Evolutionary conservation across 1,140 invertebrate species (phyloP).

Genomic region (Zophobas morio): DNA sequence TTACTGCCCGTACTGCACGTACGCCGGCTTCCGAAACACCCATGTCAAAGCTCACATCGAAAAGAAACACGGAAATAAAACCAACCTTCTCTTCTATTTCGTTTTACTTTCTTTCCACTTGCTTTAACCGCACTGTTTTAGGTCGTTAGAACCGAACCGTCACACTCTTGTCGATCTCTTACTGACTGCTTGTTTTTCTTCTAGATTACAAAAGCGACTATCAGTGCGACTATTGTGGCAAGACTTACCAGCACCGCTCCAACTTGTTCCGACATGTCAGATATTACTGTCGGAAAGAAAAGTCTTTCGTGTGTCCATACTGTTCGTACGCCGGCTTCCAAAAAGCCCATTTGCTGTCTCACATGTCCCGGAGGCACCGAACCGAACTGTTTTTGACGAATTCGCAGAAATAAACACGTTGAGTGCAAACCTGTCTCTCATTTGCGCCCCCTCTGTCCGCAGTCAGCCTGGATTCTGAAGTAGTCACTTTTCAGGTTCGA

Average conservation of each 20-base stretch:
- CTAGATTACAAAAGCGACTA: conserved; percentile 32
- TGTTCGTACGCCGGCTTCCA: conserved; percentile 69
- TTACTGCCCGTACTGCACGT: conserved; percentile 53
- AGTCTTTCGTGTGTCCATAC: conserved; percentile 72
- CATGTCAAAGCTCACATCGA: conserved; percentile 52
- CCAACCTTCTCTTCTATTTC: background rate
- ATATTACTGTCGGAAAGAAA: conserved; percentile 74
- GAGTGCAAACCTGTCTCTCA: background rate
- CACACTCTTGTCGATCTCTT: background rate
- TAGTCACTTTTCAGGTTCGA: conserved; percentile 3
- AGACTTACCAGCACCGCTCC: conserved; percentile 63
- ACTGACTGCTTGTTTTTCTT: conserved; percentile 34
- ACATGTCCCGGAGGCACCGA: conserved; percentile 61
- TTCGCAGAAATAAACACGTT: background rate
- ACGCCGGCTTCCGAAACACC: conserved; percentile 56
- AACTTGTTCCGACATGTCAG: conserved; percentile 67
- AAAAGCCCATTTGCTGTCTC: conserved; percentile 67
- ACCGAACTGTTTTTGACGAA: conserved; percentile 24
- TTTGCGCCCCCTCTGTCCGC: background rate
- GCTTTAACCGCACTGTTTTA: background rate
- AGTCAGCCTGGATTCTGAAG: conserved; percentile 6
- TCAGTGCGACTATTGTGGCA: conserved; percentile 57
- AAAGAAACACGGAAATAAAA: conserved; percentile 46
- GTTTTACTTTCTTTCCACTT: conserved; percentile 2
- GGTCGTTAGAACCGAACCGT: background rate